A percentile compares a stretch with the other conserved stretches of the same genome.
phyloP scores from a whole-genome alignment of 2,797 vertebrate species.

The Fistularia commersonii region DNA sequence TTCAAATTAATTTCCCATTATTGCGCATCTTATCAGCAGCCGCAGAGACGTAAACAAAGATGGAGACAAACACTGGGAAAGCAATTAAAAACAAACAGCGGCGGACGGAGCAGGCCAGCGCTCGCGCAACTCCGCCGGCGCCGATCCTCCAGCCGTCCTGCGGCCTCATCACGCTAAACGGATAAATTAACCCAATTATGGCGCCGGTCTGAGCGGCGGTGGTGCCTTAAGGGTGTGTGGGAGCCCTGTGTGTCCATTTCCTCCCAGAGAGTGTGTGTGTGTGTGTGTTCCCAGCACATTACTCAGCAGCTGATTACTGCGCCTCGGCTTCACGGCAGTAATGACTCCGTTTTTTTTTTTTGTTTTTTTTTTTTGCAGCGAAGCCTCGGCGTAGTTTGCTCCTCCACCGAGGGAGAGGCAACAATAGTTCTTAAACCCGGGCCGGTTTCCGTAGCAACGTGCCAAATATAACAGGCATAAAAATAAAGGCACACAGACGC shows the following conservation, averaged over 20 bases:
- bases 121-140: constrained; percentile 7
- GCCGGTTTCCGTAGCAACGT: constrained; percentile 59
- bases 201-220: constrained; percentile 33
- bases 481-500: constrained; percentile 25
- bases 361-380: too few species aligned
- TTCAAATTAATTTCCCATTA: constrained; percentile 68
- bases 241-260: background rate
- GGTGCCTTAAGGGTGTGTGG: constrained; percentile 25
- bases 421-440: constrained; percentile 33
- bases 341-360: too few species aligned
- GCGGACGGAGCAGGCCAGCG: constrained; percentile 47
- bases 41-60: constrained; percentile 64
- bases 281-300: background rate
- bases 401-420: constrained; percentile 11
- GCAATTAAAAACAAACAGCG: constrained; percentile 68
- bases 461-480: constrained; percentile 50
- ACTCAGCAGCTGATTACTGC: constrained; percentile 30
- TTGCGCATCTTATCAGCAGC: constrained; percentile 51
- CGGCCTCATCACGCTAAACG: constrained; percentile 45
- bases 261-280: background rate
- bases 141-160: constrained; percentile 9
- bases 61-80: constrained; percentile 50
- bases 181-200: constrained; percentile 56
- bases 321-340: too few species aligned
- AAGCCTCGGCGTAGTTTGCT: constrained; percentile 30